Base-by-base conservation (phyloP, 2,113 vertebrate species). In the Hepsetus odoe region DNA sequence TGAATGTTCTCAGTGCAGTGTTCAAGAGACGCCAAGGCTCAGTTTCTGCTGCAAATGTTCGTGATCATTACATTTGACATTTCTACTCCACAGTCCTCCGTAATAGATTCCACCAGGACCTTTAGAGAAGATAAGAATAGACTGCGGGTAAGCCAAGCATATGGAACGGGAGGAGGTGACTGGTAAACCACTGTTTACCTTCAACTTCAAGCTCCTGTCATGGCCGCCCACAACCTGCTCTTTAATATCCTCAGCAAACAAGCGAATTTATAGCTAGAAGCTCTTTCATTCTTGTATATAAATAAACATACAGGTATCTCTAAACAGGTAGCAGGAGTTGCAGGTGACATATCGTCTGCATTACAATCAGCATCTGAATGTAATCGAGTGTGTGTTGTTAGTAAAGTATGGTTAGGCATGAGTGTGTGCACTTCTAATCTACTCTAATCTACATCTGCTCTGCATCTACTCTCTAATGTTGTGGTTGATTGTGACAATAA, bases 211-310 rank as follows among this genome's bases (percentile, higher is more conserved):
- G 46, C 61, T 53, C 22, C 38, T 62, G 56, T 30, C 26, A 6
- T 28, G 10, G 26, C 58, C 56, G 30, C 35, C 26, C 44, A 46
- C 72, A 32, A 74, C 26, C 32, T 5, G 22, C 38, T 26, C 14
- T 78, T 62, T 33, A 78, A 79, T 79, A 72, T 79, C 76, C 13
- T 51, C 49, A 13, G 40, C 67, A 79, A 71, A 79, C 22, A 70
- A 49, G 7, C 8, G 20, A 61, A 68, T 35, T 69, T 38, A 58
- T 22, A 32, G 7, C 62, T 42, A 44, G 26, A 22, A 35, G 22
- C 46, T 38, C 62, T 40, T 65, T 38, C 35, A 22, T 18, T 20
- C n/a, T 38, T 32, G 51, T 16, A 51, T 28, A 56, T 44, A 61
- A 49, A 28, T 8, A 51, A 3, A 61, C 12, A n/a, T n/a, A n/a